Base-by-base conservation (phyloP, 2,888 invertebrate species). In the Heliconius charithonia region DNA sequence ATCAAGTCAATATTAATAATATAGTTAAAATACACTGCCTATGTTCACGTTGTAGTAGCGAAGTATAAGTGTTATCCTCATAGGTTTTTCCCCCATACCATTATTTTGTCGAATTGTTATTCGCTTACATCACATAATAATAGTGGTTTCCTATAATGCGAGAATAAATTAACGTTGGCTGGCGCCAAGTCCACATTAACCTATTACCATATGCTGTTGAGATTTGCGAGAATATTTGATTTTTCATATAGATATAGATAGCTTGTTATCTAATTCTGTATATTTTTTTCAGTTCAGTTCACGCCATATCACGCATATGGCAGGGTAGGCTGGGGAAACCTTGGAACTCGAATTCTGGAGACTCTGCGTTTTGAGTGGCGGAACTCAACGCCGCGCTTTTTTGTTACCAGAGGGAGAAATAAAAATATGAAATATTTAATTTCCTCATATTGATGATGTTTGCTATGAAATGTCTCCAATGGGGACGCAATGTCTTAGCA, bases 101-200 rank as follows among this genome's bases (percentile, higher is more conserved):
- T 72, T 72, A 59, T n/a, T 71, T 72, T 72, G 72, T 29, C 72
- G 72, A 72, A 72, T 72, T 59, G n/a, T 72, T 72, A 71, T 56
- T 32, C 72, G 72, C 59, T 59, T 72, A 59, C 72, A 72, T 72
- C 59, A 72, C 59, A 59, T 72, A 56, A 72, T 72, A 72, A 72
- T 72, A 72, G 72, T 59, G 32, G 72, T 72, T 72, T 72, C 72
- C 56, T 56, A 72, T 72, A 59, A 32, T 56, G 72, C 56, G 32
- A 72, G 72, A 72, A 72, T 72, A 72, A 72, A 72, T 72, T 59
- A 72, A 56, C 56, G 56, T 4, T 32, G 72, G 32, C 72, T 72
- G 56, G 72, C 56, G 56, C 72, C 72, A 59, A 32, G 56, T 72
- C 56, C 56, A 72, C 56, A 72, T 32, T 59, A 56, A 59, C 32